phyloP scores from a whole-genome alignment of 2,888 invertebrate genomes.

The Catocala sponsa region DNA sequence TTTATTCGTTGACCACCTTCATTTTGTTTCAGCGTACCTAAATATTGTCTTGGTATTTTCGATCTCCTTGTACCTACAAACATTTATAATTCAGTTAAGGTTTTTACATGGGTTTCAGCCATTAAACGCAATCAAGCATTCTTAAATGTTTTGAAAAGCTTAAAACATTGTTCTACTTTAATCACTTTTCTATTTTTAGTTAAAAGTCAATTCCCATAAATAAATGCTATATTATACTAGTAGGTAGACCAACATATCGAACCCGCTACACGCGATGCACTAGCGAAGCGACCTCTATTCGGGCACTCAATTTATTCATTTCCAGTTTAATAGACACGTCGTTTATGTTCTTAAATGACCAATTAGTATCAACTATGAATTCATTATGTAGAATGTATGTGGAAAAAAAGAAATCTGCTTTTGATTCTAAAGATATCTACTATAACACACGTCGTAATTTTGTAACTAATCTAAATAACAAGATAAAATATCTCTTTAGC shows the following conservation, averaged over 20 bases:
- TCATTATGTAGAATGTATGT: slow-evolving; percentile 10
- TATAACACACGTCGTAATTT: slow-evolving; percentile 10
- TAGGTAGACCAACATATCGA: neutral
- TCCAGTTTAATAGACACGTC: slow-evolving; percentile 14
- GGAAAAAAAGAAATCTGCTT: slow-evolving; percentile 5
- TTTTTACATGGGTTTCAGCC: no score
- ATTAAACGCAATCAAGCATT: no score
- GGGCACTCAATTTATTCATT: slow-evolving; percentile 19
- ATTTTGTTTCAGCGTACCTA: slow-evolving; percentile 57
- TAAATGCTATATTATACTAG: neutral
- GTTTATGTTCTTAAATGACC: slow-evolving; percentile 13
- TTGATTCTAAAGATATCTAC: neutral
- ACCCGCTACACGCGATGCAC: slow-evolving; percentile 1
- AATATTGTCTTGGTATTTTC: neutral
- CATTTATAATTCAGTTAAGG: no score
- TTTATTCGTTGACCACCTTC: slow-evolving; percentile 55
- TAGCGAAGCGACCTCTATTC: slow-evolving; percentile 11
- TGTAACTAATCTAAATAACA: neutral
- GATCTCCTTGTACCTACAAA: neutral
- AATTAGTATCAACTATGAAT: slow-evolving; percentile 15
- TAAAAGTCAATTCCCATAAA: neutral
- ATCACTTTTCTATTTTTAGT: neutral
- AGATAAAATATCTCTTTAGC: neutral
- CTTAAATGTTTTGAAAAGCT: neutral
- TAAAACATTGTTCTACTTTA: neutral